phyloP scores from a whole-genome alignment of 2,113 vertebrate species.

The Aptenodytes patagonicus region DNA sequence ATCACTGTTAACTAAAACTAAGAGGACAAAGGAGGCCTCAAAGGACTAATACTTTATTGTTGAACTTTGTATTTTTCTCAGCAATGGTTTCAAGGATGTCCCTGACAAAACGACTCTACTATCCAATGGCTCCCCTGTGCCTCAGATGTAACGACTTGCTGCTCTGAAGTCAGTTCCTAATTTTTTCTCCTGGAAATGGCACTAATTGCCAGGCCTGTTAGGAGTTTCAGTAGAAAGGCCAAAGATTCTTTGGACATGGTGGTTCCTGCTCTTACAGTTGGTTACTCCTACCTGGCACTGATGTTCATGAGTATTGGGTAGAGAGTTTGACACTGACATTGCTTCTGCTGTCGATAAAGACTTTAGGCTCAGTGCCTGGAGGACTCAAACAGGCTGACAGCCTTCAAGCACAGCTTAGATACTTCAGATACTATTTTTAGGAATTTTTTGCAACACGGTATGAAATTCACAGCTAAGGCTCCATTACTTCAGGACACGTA shows the following conservation, averaged over 20 bases:
- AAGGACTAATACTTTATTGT: neutral
- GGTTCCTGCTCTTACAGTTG: neutral
- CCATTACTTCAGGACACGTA: neutral
- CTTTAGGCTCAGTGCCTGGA: neutral
- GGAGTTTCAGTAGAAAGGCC: neutral
- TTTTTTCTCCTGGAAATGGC: neutral
- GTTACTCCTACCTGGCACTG: neutral
- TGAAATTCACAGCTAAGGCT: neutral
- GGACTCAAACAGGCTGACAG: neutral
- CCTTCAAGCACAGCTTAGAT: neutral
- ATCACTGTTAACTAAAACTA: neutral
- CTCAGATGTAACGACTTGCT: neutral
- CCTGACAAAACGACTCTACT: neutral
- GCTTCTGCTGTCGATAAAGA: neutral
- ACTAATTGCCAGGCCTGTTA: neutral
- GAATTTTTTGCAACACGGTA: neutral
- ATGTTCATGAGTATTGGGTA: neutral
- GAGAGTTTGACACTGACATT: neutral
- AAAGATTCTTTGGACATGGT: neutral
- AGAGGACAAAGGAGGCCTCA: neutral
- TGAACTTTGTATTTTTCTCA: neutral
- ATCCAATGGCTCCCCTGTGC: neutral
- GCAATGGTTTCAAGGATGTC: neutral
- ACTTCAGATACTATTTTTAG: neutral
- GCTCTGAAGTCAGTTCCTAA: neutral